Conservation (phyloP, 1,140 invertebrate species). For the Nylanderia fulva region DNA sequence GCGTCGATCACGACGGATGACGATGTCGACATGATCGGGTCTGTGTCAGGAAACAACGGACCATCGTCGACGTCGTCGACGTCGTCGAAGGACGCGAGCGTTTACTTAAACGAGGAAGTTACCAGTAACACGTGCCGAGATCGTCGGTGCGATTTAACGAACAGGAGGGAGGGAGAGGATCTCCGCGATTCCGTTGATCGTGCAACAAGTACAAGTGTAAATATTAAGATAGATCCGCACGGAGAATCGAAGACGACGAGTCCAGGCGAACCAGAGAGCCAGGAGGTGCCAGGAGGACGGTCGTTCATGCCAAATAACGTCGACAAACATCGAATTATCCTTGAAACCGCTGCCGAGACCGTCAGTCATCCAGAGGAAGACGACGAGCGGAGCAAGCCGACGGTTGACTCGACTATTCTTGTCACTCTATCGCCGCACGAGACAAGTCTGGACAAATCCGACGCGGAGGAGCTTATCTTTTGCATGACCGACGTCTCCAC, state of each 20-base stretch:
- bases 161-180: neutral
- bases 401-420: slow-evolving; percentile 37
- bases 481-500: slow-evolving; percentile 70
- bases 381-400: neutral
- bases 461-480: slow-evolving; percentile 72
- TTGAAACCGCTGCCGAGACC: neutral
- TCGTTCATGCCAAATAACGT: slow-evolving; percentile 47
- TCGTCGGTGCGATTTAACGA: slow-evolving; percentile 41
- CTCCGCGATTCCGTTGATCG: slow-evolving; percentile 1
- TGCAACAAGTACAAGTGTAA: slow-evolving; percentile 50
- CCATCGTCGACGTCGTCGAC: neutral
- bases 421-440: slow-evolving; percentile 21
- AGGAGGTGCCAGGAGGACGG: neutral
- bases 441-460: slow-evolving; percentile 48
- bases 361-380: neutral
- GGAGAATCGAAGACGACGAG: slow-evolving; percentile 33
- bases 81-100: neutral
- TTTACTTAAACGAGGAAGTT: slow-evolving; percentile 66
- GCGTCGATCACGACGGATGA: neutral
- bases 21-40: neutral
- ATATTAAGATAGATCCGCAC: slow-evolving; percentile 54
- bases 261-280: neutral
- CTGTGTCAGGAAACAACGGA: neutral
- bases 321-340: slow-evolving; percentile 40
- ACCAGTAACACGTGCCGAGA: slow-evolving; percentile 58